A percentile compares a stretch with the other conserved stretches of the same genome.
These are phyloP conservation scores for Perca flavescens DNA, from an alignment of 2,113 vertebrate genomes.

Conservation along the genomic window DNA sequence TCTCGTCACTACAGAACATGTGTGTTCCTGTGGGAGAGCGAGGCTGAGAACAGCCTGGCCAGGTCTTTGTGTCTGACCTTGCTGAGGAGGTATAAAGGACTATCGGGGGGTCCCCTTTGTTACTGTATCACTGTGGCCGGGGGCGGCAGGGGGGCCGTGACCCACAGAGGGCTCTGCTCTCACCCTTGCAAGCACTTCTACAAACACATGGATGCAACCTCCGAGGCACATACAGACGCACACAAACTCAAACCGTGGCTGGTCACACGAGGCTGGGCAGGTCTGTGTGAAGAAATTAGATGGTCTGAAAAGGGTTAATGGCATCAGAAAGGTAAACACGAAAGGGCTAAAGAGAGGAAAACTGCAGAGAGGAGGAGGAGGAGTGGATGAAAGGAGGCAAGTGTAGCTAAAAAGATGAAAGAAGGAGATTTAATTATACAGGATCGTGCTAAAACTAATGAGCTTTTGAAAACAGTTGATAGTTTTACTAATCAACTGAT, in stretches of 20 bases:
- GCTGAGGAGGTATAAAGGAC: conserved; percentile 64
- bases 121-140: conserved; percentile 77
- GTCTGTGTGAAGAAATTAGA: conserved; percentile 70
- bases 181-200: conserved; percentile 82
- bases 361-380: conserved; percentile 51
- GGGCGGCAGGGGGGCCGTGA: conserved; percentile 72
- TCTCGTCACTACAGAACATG: conserved; percentile 9
- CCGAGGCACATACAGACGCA: conserved; percentile 48
- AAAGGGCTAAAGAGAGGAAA: conserved; percentile 63
- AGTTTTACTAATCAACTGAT: conserved; percentile 81
- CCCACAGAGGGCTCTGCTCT: conserved; percentile 79
- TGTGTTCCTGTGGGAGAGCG: conserved; percentile 47
- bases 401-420: conserved; percentile 68
- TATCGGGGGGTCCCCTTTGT: conserved; percentile 76
- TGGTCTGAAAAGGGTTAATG: conserved; percentile 75
- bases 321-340: conserved; percentile 76
- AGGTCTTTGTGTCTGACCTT: conserved; percentile 80
- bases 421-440: conserved; percentile 75
- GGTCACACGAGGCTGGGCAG: conserved; percentile 78
- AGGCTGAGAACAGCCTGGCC: conserved; percentile 70
- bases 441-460: conserved; percentile 70
- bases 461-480: conserved; percentile 73
- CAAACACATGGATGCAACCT: conserved; percentile 73
- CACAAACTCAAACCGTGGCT: conserved; percentile 47
- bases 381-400: conserved; percentile 63